A percentile compares a stretch with the other conserved stretches of the same genome.
phyloP scores from a whole-genome alignment of 1,140 invertebrate species.

The Ceratoteleas bidentatus region DNA sequence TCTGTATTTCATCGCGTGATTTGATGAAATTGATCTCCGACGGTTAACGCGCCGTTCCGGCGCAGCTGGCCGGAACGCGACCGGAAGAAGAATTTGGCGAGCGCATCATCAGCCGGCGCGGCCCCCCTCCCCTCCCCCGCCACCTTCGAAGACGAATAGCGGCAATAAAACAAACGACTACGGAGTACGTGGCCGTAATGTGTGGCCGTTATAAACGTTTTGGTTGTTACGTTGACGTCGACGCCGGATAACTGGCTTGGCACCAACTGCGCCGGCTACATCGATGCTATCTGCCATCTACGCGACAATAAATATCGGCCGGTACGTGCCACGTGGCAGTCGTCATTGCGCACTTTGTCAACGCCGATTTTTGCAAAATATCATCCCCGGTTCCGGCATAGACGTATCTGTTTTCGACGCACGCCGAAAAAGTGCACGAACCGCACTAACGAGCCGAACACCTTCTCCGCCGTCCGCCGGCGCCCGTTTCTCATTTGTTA shows the following conservation, averaged over 20 bases:
- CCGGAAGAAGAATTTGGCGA: slow-evolving; percentile 70
- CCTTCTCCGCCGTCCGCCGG: slow-evolving; percentile 30
- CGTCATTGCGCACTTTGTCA: no score
- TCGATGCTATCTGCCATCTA: no score
- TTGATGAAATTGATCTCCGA: slow-evolving; percentile 63
- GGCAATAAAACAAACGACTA: slow-evolving; percentile 72
- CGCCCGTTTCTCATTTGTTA: slow-evolving; percentile 42
- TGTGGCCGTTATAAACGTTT: no score
- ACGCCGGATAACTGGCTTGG: no score
- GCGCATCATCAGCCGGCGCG: slow-evolving; percentile 66
- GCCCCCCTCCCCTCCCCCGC: slow-evolving; percentile 37
- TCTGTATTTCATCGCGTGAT: slow-evolving; percentile 64
- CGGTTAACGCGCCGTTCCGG: slow-evolving; percentile 58
- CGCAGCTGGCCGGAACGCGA: slow-evolving; percentile 49
- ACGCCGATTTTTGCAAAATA: no score
- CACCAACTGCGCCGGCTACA: no score
- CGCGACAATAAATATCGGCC: no score
- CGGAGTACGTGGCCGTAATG: slow-evolving; percentile 67
- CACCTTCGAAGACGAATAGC: slow-evolving; percentile 70
- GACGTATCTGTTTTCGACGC: slow-evolving; percentile 52
- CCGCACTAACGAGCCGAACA: slow-evolving; percentile 30
- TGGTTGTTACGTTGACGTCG: no score
- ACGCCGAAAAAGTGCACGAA: slow-evolving; percentile 23
- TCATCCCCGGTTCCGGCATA: slow-evolving; percentile 51
- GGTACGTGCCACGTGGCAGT: no score